phyloP scores from a whole-genome alignment of 2,888 invertebrate species.

The Tetropium fuscum region DNA sequence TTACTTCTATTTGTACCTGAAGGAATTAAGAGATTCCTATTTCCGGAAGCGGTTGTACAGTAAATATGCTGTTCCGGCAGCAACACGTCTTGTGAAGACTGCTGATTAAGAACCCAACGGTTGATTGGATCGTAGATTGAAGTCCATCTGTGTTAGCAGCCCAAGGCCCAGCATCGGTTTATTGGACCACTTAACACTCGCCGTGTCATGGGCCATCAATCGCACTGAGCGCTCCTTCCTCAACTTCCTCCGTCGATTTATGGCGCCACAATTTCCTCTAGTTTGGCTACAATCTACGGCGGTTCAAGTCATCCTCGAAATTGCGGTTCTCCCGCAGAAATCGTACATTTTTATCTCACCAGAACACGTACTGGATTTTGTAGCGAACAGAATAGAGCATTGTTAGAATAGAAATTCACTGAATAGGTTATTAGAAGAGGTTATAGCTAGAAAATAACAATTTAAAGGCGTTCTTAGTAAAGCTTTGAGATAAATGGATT shows the following conservation, averaged over 20 bases:
- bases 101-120: conserved; percentile 39
- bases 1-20: background rate
- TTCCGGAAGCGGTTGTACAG: background rate
- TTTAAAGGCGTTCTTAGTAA: too few species aligned
- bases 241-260: conserved; percentile 42
- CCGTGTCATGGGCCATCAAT: conserved; percentile 50
- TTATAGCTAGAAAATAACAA: too few species aligned
- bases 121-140: conserved; percentile 39
- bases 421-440: too few species aligned
- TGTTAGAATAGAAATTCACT: too few species aligned
- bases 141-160: conserved; percentile 43
- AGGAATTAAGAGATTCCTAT: background rate
- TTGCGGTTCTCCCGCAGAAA: background rate
- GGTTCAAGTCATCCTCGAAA: conserved; percentile 7
- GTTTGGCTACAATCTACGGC: conserved; percentile 15
- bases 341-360: background rate
- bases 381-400: too few species aligned
- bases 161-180: conserved; percentile 38
- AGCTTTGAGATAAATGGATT: too few species aligned
- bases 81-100: conserved; percentile 36
- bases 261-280: conserved; percentile 25
- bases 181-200: conserved; percentile 48
- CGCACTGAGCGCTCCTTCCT: conserved; percentile 43
- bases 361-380: too few species aligned
- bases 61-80: conserved; percentile 18